Percentiles rank a stretch among this genome's conserved stretches.
Evolutionary conservation across 2,888 invertebrate genomes (phyloP).

Genomic region (Leucophenga maculata): DNA sequence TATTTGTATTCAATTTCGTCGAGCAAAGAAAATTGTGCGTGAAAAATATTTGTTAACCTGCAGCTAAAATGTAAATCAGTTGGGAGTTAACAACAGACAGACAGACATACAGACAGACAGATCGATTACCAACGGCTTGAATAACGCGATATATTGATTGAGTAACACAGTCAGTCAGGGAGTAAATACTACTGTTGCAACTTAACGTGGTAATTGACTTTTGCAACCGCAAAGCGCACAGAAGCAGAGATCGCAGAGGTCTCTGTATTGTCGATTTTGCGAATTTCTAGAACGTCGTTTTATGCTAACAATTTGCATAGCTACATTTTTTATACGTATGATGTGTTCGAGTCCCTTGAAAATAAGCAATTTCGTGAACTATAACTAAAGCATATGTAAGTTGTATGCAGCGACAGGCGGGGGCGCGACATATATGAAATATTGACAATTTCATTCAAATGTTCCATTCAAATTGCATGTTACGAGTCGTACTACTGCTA

Average conservation of each 20-base stretch:
- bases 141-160: constrained; percentile 34
- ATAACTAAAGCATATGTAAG: too few species aligned
- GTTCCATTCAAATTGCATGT: constrained; percentile 19
- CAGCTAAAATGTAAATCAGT: constrained; percentile 52
- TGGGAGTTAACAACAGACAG: constrained; percentile 29
- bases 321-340: too few species aligned
- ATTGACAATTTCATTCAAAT: constrained; percentile 16
- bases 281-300: too few species aligned
- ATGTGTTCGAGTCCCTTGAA: background rate
- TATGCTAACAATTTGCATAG: too few species aligned
- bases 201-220: constrained; percentile 65
- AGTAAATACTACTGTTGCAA: constrained; percentile 28
- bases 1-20: constrained; percentile 65
- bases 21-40: constrained; percentile 64
- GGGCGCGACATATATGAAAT: background rate
- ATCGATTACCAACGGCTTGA: constrained; percentile 63
- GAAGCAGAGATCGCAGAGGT: constrained; percentile 16
- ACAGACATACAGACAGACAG: constrained; percentile 48
- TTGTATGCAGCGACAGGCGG: background rate
- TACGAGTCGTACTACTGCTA: too few species aligned
- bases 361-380: background rate
- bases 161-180: background rate
- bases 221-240: constrained; percentile 57
- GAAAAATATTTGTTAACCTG: constrained; percentile 65
- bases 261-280: too few species aligned